Conservation (phyloP, 2,113 vertebrate species). For the Crotalus viridis region DNA sequence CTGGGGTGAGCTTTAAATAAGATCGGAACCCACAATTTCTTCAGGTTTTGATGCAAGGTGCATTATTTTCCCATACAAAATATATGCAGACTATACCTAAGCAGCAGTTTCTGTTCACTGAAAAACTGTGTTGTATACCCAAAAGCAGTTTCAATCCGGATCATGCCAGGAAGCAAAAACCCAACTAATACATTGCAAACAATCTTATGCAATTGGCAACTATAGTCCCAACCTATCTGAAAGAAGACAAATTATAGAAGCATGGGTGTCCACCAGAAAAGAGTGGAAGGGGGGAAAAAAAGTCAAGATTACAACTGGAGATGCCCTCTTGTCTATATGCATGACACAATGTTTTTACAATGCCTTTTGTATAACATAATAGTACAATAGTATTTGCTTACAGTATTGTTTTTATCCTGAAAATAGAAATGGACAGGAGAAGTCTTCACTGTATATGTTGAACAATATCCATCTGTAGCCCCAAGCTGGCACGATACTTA, state of each 20-base stretch:
- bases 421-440: constrained; percentile 22
- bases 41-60: too few species aligned
- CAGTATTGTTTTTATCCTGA: constrained; percentile 42
- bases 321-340: not conserved
- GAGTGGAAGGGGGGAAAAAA: not conserved
- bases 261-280: not conserved
- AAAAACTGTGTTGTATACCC: not conserved
- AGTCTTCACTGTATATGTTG: not conserved
- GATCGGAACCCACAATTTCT: too few species aligned
- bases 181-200: not conserved
- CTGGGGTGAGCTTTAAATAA: too few species aligned
- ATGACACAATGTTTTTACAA: constrained; percentile 28
- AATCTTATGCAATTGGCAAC: not conserved
- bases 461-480: not conserved
- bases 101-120: not conserved
- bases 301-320: not conserved
- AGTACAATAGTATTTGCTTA: constrained; percentile 37
- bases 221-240: not conserved
- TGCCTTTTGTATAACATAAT: constrained; percentile 30
- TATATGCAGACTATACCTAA: too few species aligned
- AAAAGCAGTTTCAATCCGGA: not conserved
- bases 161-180: not conserved
- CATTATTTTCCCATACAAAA: too few species aligned
- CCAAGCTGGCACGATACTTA: not conserved
- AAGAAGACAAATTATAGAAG: not conserved